Base-by-base conservation (phyloP, 2,797 vertebrate species). In the Spheniscus humboldti region DNA sequence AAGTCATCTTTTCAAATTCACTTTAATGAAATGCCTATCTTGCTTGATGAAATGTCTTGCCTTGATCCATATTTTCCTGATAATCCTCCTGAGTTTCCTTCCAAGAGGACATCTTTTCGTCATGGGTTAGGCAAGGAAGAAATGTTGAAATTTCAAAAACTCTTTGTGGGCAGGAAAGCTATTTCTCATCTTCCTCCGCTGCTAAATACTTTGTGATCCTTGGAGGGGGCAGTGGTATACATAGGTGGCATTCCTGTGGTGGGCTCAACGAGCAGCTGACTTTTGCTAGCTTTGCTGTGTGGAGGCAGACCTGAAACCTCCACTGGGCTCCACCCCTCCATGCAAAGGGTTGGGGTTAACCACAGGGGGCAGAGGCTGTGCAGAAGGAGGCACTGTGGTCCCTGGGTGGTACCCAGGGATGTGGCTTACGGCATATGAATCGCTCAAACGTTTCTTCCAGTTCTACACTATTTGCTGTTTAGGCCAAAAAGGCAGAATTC, bases 161-260 rank as follows among this genome's bases (percentile, higher is more conserved):
- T 69, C 25, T 77, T 80, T 27, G 9, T 47, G 45, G 72, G 72
- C 50, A 52, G 37, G 79, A 60, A 86, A 57, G 3, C 12, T 83
- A 90, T 68, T 94, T 95, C 53, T 88, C 57, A 8, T 75, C 73
- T 84, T 89, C 33, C 33, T 75, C 48, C 5, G 0, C 66, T 87
- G 55, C 47, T 76, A 75, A 84, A 62, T 55, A 71, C 3, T 93
- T 94, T 2, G 4, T 64, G 81, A 64, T 62, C 19, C 33, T 95
- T 89, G 63, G 71, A 86, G 87, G 22, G 63, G 82, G 59, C 72
- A 93, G 41, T 47, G 60, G 35, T 72, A 57, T 11, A 45, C 68
- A 47, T 82, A 82, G 83, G 90, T 91, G 85, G 27, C 78, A 96
- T 96, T 97, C 86, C 88, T 96, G 92, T 68, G 80, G 93, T 8